Evolutionary conservation across 2,888 invertebrate genomes (phyloP), one percentile per base, ranked within the genome.

Genomic region (Ochlodes sylvanus): DNA sequence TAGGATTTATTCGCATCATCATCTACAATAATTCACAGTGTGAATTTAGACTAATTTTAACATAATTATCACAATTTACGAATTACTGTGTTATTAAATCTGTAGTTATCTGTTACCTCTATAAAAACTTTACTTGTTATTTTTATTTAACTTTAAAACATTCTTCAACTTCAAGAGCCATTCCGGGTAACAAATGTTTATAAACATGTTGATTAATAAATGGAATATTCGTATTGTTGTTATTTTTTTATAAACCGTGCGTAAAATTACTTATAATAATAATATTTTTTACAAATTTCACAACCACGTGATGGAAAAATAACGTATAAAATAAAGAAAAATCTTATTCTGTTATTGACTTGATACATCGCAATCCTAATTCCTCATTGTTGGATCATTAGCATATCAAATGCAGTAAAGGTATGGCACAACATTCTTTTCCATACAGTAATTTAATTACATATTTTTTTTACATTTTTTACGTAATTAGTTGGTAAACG

Each of bases 251-350:
- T 62, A 62, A 70, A 64, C 50, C 64, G 71, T 72, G 70, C 72
- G 64, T 72, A 52, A 42, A 41, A 69, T 72, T 70, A 62, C 62
- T 62, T 62, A 62, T 17, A 47, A 41, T 62, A 50, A 57, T 47
- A 57, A 58, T 50, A 65, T 44, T 65, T 73, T 76, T 75, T 79
- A 75, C 71, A 79, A 78, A 79, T 78, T 79, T 88, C 88, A 88
- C 88, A 88, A 88, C 88, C 88, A 82, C 86, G 82, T 74, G 77
- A 80, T 77, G 76, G 73, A 73, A 83, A 84, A 80, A 71, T 69
- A 70, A 71, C 63, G 52, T 52, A 41, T 47, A 71, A 69, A 71
- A 50, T 57, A 41, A 32, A 7, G 34, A 50, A 54, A 66, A 9
- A 21, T 19, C 2, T 44, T n/a, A 44, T 44, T 42, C 7, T 21